phyloP scores from a whole-genome alignment of 2,797 vertebrate species.

The Siniperca scherzeri region DNA sequence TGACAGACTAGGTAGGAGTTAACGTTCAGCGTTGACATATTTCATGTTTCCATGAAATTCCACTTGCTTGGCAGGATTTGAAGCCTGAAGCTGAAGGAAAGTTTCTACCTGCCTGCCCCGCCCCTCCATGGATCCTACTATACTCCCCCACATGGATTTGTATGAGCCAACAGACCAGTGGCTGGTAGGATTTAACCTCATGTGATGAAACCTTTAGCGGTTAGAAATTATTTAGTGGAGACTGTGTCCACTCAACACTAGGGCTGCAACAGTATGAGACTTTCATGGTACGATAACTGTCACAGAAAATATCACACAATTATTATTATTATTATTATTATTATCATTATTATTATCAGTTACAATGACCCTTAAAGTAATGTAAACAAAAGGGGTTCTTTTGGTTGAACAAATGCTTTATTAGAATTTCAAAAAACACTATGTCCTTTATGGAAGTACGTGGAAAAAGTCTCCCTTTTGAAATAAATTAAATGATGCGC shows the following conservation, averaged over 20 bases:
- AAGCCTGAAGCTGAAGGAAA: constrained; percentile 21
- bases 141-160: not conserved
- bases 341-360: too few relatives aligned
- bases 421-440: too few relatives aligned
- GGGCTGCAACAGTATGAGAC: too few relatives aligned
- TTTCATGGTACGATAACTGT: too few relatives aligned
- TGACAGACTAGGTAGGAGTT: constrained; percentile 26
- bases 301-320: too few relatives aligned
- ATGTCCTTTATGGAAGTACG: too few relatives aligned
- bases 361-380: too few relatives aligned
- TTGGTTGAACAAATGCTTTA: too few relatives aligned
- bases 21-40: constrained; percentile 39
- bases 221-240: not conserved
- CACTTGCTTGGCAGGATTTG: constrained; percentile 38
- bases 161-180: not conserved
- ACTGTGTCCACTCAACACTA: not conserved
- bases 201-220: constrained; percentile 12
- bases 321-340: too few relatives aligned
- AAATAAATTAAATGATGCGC: too few relatives aligned
- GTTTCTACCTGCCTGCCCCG: constrained; percentile 24
- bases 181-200: not conserved
- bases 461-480: too few relatives aligned
- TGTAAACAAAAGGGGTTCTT: too few relatives aligned
- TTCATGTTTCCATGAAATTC: constrained; percentile 63
- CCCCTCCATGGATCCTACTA: not conserved